A percentile compares a stretch with the other conserved stretches of the same genome.
phyloP scores from a whole-genome alignment of 2,113 vertebrate genomes.

The Ceyx cyanopectus region DNA sequence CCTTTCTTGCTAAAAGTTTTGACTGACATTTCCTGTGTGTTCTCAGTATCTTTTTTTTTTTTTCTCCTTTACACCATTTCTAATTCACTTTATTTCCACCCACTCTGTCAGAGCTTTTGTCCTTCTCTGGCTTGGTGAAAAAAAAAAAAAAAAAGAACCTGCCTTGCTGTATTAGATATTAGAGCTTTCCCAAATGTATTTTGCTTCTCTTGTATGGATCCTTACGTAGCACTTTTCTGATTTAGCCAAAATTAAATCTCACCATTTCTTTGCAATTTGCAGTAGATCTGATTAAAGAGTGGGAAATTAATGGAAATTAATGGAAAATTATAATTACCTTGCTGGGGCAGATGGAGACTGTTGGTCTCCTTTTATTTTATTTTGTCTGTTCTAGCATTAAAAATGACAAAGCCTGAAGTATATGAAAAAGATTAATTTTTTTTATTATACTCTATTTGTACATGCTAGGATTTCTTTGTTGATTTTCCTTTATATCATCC shows the following conservation, averaged over 20 bases:
- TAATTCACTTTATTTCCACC: neutral
- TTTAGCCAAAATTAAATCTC: conserved; percentile 1
- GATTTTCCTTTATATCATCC: neutral
- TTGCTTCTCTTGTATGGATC: neutral
- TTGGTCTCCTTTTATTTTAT: neutral
- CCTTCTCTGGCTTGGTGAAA: neutral
- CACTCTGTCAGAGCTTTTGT: neutral
- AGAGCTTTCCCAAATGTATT: neutral
- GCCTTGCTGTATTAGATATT: neutral
- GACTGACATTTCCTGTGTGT: neutral
- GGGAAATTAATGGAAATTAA: neutral
- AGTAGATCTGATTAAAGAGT: neutral
- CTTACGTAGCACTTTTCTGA: neutral
- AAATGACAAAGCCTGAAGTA: neutral
- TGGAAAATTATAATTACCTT: neutral
- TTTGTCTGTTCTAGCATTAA: neutral
- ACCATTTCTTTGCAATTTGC: neutral
- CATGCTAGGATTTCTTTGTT: neutral
- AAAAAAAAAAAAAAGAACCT: neutral
- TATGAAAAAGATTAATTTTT: neutral
- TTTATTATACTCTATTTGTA: neutral
- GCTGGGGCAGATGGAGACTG: neutral
- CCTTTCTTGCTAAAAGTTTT: neutral
- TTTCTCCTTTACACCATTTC: neutral
- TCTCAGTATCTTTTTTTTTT: neutral